Evolutionary conservation across 1,140 invertebrate species (phyloP), one percentile per base, ranked within the genome.

Genomic region (Caenorhabditis tropicalis): DNA sequence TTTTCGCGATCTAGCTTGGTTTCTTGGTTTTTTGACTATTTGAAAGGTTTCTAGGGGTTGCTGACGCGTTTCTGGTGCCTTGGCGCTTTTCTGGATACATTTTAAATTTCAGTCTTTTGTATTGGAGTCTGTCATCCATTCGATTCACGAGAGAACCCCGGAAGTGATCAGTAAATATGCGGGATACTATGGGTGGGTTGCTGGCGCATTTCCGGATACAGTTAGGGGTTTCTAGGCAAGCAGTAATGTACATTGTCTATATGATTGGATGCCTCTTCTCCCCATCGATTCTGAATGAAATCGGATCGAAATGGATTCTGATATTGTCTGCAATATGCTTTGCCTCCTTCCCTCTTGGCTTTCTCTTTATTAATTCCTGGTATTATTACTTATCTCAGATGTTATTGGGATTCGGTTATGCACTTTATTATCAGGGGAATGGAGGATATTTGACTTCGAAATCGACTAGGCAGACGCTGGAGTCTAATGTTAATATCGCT

Each of bases 101-200:
- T 0, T 16, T 4, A 19, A 27, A 16, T 36, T 65, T 65, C 19
- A 65, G 36, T 43, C 60, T 1, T 83, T 83, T 65, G 27, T 83
- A 10, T 31, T 83, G 29, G 82, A 83, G 46, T 79, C 82, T 6
- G 82, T 83, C 0, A 48, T 83, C 16, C 65, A 83, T 24, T 83
- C 82, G 21, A 27, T 83, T 21, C 43, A 79, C 27, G 70, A 48
- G n/a, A 70, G 39, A 53, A 31, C 9, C 9, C 60, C 82, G 0
- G 49, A 46, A 4, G 16, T 31, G 3, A 74, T 83, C 36, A 27
- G 36, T 24, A 16, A 53, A 27, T 39, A 83, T 36, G 82, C 65
- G 10, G 82, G 82, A 51, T 83, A 83, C 27, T 83, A 83, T 79
- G 82, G 82, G 82, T 83, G 24, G n/a, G 12, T 29, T 24, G 5